Base-by-base conservation (phyloP, 1,140 invertebrate genomes). In the Cydia strobilella region DNA sequence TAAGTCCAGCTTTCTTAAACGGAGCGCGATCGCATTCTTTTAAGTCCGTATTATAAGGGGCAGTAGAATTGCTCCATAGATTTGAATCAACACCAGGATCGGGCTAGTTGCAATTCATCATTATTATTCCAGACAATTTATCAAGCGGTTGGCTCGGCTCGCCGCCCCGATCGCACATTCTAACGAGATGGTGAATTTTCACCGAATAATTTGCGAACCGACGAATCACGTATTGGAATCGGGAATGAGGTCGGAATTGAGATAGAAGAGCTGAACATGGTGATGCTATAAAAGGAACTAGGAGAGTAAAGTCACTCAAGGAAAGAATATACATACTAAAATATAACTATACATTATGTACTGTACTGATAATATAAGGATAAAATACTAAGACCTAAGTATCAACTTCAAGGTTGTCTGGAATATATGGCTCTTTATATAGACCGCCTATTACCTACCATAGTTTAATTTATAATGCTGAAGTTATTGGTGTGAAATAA, bases 61-160 rank as follows among this genome's bases (percentile, higher is more conserved):
- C 65, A 80, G 74, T 80, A 81, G 81, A 85, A 83, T 80, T 72
- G 78, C 73, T 83, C 79, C 79, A 85, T 86, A 88, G 88, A 90
- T 88, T 90, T 86, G 85, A 85, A 86, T 80, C 79, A 84, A 85
- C 86, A 88, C 83, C 81, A 79, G 82, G 82, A 85, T 81, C 83
- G 81, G 80, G 80, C 81, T 90, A 92, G 90, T 90, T 90, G 90
- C 89, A 90, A 92, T 92, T 92, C 90, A 92, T 92, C 90, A 92
- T 92, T 92, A 91, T 92, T 92, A 92, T 92, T 92, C 90, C 90
- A 90, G 89, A 89, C 90, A 91, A 92, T 92, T 92, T 92, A 91
- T 91, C 90, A 92, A 90, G 89, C 89, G 89, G 90, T 92, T 92
- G 88, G 88, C 86, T 89, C 85, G 89, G 86, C 81, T 83, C 87